phyloP scores from a whole-genome alignment of 2,113 vertebrate genomes.

The Balaeniceps rex region DNA sequence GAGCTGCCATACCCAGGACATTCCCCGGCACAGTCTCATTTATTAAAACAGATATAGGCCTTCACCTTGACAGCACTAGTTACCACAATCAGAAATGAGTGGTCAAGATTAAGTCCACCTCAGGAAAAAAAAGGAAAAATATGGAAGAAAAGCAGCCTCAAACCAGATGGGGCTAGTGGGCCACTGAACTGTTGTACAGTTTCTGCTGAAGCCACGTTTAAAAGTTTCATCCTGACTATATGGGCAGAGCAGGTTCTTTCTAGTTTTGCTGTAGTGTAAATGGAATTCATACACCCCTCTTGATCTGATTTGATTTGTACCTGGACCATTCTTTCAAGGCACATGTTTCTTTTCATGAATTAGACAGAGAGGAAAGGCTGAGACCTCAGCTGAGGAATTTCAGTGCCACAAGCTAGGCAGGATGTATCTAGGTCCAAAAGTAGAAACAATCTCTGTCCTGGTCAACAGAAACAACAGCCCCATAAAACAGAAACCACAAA shows the following conservation, averaged over 20 bases:
- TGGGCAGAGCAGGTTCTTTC: background rate
- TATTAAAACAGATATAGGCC: background rate
- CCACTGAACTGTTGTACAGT: background rate
- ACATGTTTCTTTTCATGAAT: background rate
- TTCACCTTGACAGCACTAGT: background rate
- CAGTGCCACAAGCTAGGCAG: background rate
- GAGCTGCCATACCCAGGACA: background rate
- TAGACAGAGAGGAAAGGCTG: background rate
- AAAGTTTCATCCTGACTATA: background rate
- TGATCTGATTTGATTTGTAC: background rate
- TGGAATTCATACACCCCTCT: background rate
- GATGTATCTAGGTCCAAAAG: background rate
- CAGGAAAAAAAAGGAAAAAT: background rate
- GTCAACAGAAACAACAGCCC: background rate
- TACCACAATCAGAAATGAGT: background rate
- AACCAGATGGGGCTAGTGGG: background rate
- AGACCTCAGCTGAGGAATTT: background rate
- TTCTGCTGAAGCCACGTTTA: background rate
- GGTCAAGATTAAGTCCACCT: background rate
- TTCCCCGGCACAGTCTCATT: background rate
- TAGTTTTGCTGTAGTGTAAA: background rate
- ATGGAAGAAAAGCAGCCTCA: background rate
- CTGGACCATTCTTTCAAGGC: background rate
- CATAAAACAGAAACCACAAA: background rate
- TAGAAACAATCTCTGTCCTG: background rate